Evolutionary conservation across 2,113 vertebrate species (phyloP), one percentile per base, ranked within the genome.

Genomic region (Aegithalos caudatus): DNA sequence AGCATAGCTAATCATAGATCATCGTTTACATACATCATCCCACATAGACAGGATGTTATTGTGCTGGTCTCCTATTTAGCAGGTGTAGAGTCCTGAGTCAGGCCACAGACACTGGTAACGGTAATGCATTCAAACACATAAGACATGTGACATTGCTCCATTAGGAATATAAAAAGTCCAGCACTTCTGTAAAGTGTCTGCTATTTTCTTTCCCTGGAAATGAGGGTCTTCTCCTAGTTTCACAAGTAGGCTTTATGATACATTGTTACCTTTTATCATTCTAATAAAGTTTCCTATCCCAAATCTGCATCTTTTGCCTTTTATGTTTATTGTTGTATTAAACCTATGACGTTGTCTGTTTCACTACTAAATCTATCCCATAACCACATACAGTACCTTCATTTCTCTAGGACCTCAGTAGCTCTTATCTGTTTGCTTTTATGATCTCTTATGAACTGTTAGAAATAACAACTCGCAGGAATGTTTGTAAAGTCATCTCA

Each of bases 351-450:
- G 38, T 31, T 94, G 78, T 73, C 18, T 38, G 48, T 80, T 94
- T 94, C 88, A 92, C 82, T 96, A 79, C 86, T 95, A 97, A 97
- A 97, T 94, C 96, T 97, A 94, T 81, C 82, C 93, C 47, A 65
- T 91, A 97, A 97, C 92, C 95, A 97, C 95, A 96, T 67, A 83
- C 80, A 85, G 85, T 95, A 97, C 96, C 89, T 93, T 95, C 82
- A 97, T 97, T 97, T 97, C 92, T 97, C 95, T 51, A 95, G 91
- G 92, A 97, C 96, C 96, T 96, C 87, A 88, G 97, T 35, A 40
- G 94, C 65, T 97, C 97, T 97, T 97, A 97, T 87, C 95, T 94
- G 65, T 83, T 95, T 77, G 85, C 85, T 97, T 98, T 98, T 98
- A 97, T 90, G 95, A 97, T 97, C 88, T 93, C 97, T 95, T 86